Base-by-base conservation (phyloP, 1,140 invertebrate species). In the Tyrophagus putrescentiae region DNA sequence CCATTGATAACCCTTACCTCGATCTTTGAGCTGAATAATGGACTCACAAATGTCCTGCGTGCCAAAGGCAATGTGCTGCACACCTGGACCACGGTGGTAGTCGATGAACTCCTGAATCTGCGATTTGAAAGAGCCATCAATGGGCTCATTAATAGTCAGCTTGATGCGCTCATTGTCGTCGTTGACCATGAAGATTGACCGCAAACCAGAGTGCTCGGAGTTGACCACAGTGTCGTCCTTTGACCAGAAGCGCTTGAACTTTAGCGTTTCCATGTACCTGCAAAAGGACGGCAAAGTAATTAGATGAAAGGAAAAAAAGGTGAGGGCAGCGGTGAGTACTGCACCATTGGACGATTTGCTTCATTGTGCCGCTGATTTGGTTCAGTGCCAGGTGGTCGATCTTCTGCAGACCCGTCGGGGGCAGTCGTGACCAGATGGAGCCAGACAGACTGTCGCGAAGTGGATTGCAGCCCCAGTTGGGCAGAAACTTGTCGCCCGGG, bases 171-270 rank as follows among this genome's bases (percentile, higher is more conserved):
- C 94, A 68, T 98, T 91, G 75, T 83, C 97, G 27, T 32, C 52
- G 69, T 98, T 98, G 1, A 88, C 84, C 78, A 98, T 86, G 0
- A 98, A 95, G 62, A 97, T 87, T 0, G 93, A 97, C 31, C 92
- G 80, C 9, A 99, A 77, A 0, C 92, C 84, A 0, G 94, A 98
- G 73, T 84, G 97, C 69, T 98, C 83, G 0, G 95, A 98, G 70
- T 93, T 89, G 4, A 99, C 79, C 71, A 97, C 90, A 6, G 79
- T 82, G 71, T 98, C 95, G 71, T 98, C 95, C 0, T 98, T 89
- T 3, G 94, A 98, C 95, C 94, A 98, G 72, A 98, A 98, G 68
- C 94, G 82, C 72, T 98, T 93, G 70, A 99, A 98, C 72, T 87
- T 82, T 42, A 98, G 75, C 65, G 82, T 84, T 41, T 83, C 80